Evolutionary conservation across 1,140 invertebrate genomes (phyloP), one percentile per base, ranked within the genome.

Genomic region (Aphelenchoides fujianensis): DNA sequence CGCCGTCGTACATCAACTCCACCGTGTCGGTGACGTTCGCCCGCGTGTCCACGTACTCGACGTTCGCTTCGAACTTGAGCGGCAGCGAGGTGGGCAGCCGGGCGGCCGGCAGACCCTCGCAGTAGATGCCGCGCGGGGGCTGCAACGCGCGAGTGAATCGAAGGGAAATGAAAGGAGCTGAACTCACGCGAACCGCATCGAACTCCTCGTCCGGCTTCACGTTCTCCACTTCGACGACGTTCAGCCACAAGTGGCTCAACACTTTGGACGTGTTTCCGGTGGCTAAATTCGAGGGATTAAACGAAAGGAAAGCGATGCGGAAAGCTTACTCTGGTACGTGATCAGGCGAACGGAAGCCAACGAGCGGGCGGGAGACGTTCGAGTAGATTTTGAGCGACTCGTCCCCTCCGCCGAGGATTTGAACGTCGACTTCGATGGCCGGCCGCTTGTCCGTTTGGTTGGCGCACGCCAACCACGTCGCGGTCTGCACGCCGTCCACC

Each of bases 1-100:
- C 19, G 23, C 28, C 27, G 3, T 72, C 70, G 37, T 72, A 72
- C n/a, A 73, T 72, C 1, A 72, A 28, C 9, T 72, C n/a, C n/a
- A 72, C 35, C 7, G 72, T 72, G 28, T 72, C 53, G 23, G 37
- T 55, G n/a, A 30, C 19, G 16, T 73, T 41, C 1, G 35, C 57
- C 32, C 36, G 30, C 0, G 54, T 30, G 36, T 72, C 52, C 3
- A 61, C 37, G 69, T 57, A 72, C 23, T 72, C 69, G 36, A 72
- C 57, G 31, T 74, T 27, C 7, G 70, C 70, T 73, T 70, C 71
- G 19, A 72, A 72, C 32, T 37, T 53, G 16, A 19, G 30, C 32
- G 70, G 70, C 2, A 72, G 32, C 2, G 7, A 32, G 5, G n/a
- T 34, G 7, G 70, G 70, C 12, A 72, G 35, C 2, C 16, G 12